Base-by-base conservation (phyloP, 1,140 invertebrate species). In the Drosophila eugracilis region DNA sequence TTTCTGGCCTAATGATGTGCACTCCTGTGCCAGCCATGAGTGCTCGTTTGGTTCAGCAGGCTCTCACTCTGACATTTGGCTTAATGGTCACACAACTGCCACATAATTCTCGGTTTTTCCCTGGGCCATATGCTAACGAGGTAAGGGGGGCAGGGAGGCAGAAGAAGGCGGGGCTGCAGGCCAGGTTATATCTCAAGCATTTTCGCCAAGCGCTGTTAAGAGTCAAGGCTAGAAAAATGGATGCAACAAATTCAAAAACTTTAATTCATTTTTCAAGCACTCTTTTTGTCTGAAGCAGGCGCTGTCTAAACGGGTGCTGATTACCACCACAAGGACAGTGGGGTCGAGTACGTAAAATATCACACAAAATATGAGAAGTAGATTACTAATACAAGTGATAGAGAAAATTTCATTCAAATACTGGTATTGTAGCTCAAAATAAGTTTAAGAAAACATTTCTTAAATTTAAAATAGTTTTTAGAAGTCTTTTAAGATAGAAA, bases 1-100 rank as follows among this genome's bases (percentile, higher is more conserved):
- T 45, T 45, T 42, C 21, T 26, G 21, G 54, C 41, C 58, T 86
- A 86, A 86, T 88, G 83, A 88, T 78, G 84, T 67, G 54, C 57
- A 57, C 54, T 76, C 32, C 21, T 47, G 30, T n/a, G 37, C 36
- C 36, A 12, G 9, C 4, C 59, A 50, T 15, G 28, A 21, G 17
- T 45, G 49, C 24, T 36, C 24, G 21, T 49, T 45, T 26, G 36
- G n/a, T n/a, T n/a, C 53, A 65, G 15, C 24, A n/a, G 50, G 30
- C 53, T 55, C 47, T n/a, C n/a, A n/a, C n/a, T n/a, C n/a, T 70
- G 58, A 52, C 57, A 75, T 75, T 78, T 42, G 54, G 74, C 73
- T 84, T 83, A 83, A 83, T 83, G 79, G 60, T 44, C 65, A 67
- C 65, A 69, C 47, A 53, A 67, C 45, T 53, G 62, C 36, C 28